Percentiles rank a stretch among this genome's conserved stretches.
These are phyloP conservation scores for Leucopternis melanops DNA, from an alignment of 2,113 vertebrate species.

Conservation along the genomic window DNA sequence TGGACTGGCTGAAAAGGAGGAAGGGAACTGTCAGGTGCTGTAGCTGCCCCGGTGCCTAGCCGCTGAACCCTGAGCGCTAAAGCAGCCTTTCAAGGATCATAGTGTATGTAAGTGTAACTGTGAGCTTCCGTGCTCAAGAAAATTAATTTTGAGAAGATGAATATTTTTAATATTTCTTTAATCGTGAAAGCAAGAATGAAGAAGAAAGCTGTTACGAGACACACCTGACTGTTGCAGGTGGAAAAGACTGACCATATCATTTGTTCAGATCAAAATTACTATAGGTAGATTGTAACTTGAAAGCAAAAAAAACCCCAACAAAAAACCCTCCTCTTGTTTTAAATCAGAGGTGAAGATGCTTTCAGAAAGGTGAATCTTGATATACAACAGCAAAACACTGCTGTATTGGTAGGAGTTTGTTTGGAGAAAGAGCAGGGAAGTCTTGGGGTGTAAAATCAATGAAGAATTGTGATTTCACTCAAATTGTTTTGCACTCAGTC, in stretches of 20 bases:
- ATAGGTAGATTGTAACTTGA: not conserved
- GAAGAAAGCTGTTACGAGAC: not conserved
- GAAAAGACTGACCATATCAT: not conserved
- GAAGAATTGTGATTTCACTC: not conserved
- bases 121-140: not conserved
- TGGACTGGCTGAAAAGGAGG: not conserved
- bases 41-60: not conserved
- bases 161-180: not conserved
- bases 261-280: not conserved
- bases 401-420: not conserved
- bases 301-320: not conserved
- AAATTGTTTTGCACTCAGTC: not conserved
- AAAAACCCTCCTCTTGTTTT: not conserved
- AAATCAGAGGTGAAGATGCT: not conserved
- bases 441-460: not conserved
- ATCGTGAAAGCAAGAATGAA: not conserved
- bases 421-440: not conserved
- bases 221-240: not conserved
- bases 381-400: not conserved
- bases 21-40: not conserved
- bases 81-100: not conserved
- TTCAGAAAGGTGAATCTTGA: not conserved
- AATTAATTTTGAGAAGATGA: not conserved
- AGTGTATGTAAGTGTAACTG: not conserved
- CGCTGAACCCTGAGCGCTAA: not conserved